Percentiles rank a stretch among this genome's conserved stretches.
Evolutionary conservation across 2,888 invertebrate species (phyloP).

Genomic region (Lepidonotus clava): DNA sequence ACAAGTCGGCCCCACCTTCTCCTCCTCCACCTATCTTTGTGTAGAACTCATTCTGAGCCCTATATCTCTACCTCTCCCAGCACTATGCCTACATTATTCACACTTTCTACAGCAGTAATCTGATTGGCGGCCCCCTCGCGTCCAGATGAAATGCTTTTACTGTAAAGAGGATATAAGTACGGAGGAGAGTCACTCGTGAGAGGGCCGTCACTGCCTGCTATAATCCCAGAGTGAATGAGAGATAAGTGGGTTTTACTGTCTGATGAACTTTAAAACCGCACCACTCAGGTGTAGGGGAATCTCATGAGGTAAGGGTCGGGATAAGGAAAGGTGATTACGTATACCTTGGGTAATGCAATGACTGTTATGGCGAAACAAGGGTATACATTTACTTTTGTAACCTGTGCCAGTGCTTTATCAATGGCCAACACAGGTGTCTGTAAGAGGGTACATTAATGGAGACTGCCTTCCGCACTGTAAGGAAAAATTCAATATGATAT

Average conservation of each 20-base stretch:
- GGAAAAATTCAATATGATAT: no score
- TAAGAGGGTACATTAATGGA: background rate
- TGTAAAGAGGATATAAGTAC: background rate
- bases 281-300: background rate
- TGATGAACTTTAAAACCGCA: background rate
- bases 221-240: background rate
- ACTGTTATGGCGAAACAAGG: background rate
- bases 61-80: background rate
- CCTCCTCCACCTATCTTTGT: background rate
- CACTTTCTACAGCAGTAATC: background rate
- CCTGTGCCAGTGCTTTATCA: background rate
- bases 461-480: no score
- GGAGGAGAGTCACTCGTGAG: background rate
- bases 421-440: background rate
- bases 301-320: background rate
- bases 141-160: conserved; percentile 13
- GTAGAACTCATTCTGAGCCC: background rate
- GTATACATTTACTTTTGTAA: background rate
- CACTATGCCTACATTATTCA: background rate
- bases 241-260: conserved; percentile 11
- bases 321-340: background rate
- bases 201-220: background rate
- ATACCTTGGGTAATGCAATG: background rate
- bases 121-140: background rate
- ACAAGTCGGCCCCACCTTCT: background rate